These are phyloP conservation scores for Heliconius himera DNA, from an alignment of 1,140 invertebrate genomes.

Conservation along the genomic window DNA sequence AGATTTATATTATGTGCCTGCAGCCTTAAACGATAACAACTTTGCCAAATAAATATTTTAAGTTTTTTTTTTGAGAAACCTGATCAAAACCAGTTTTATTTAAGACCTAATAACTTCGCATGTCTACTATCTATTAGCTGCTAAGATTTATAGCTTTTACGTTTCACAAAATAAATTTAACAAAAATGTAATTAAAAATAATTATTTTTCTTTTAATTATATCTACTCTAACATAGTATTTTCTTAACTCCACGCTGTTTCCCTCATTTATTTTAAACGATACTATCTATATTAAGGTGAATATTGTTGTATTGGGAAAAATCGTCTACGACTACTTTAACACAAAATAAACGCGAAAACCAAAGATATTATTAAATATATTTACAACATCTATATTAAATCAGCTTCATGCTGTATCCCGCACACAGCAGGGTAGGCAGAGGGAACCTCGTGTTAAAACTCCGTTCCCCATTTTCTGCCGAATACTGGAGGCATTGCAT, in stretches of 20 bases:
- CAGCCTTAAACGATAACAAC: not conserved
- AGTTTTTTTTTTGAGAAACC: slow-evolving; percentile 1
- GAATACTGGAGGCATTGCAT: too few relatives aligned
- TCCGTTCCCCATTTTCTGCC: too few relatives aligned
- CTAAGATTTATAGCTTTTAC: not conserved
- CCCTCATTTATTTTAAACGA: too few relatives aligned
- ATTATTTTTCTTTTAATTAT: not conserved
- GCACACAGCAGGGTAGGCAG: too few relatives aligned
- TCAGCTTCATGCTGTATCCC: too few relatives aligned
- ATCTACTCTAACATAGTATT: too few relatives aligned
- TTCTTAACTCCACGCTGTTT: too few relatives aligned
- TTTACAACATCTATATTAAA: too few relatives aligned
- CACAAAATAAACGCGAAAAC: too few relatives aligned
- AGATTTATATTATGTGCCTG: not conserved
- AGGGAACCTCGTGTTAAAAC: too few relatives aligned
- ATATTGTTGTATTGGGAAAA: not conserved
- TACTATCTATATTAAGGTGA: not conserved
- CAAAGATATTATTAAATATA: too few relatives aligned
- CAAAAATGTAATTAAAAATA: not conserved
- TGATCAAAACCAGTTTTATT: not conserved
- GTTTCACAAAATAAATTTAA: not conserved
- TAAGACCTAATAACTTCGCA: not conserved
- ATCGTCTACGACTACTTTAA: too few relatives aligned
- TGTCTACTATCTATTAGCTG: slow-evolving; percentile 5
- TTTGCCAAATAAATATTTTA: not conserved